A percentile compares a stretch with the other conserved stretches of the same genome.
These are phyloP conservation scores for Agriopis aurantiaria DNA, from an alignment of 2,888 invertebrate genomes.

Conservation along the genomic window DNA sequence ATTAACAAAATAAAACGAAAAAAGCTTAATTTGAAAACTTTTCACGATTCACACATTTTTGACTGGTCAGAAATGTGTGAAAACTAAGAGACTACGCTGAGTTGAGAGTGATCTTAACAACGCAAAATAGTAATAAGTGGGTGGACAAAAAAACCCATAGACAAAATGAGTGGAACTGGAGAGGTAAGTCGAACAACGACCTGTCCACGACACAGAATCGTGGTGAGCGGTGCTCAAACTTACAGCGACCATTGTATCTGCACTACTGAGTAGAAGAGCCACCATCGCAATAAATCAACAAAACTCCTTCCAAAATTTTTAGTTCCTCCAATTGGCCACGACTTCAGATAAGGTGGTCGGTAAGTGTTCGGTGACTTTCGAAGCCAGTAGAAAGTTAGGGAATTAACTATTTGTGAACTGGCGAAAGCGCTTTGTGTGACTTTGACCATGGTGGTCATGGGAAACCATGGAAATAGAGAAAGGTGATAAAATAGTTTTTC, in stretches of 20 bases:
- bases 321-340: not conserved
- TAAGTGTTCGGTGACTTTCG: conserved; percentile 52
- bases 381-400: conserved; percentile 65
- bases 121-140: not conserved
- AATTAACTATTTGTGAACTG: conserved; percentile 59
- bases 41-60: too few species aligned
- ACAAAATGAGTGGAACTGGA: not conserved
- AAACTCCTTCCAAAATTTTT: not conserved
- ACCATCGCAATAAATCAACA: not conserved
- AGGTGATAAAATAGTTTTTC: conserved; percentile 33
- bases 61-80: too few species aligned
- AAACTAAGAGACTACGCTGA: too few species aligned
- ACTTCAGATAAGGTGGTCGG: not conserved
- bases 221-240: conserved; percentile 18
- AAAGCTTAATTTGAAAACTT: too few species aligned
- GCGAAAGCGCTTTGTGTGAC: conserved; percentile 59
- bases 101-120: not conserved
- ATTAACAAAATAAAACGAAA: too few species aligned
- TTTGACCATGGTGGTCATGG: conserved; percentile 36
- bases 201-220: conserved; percentile 13
- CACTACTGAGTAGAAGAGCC: not conserved
- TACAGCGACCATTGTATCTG: not conserved
- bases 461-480: conserved; percentile 31
- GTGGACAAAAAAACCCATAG: conserved; percentile 12
- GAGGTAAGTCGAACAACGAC: conserved; percentile 21